Base-by-base conservation (phyloP, 1,140 invertebrate species). In the Eriosoma lanigerum region DNA sequence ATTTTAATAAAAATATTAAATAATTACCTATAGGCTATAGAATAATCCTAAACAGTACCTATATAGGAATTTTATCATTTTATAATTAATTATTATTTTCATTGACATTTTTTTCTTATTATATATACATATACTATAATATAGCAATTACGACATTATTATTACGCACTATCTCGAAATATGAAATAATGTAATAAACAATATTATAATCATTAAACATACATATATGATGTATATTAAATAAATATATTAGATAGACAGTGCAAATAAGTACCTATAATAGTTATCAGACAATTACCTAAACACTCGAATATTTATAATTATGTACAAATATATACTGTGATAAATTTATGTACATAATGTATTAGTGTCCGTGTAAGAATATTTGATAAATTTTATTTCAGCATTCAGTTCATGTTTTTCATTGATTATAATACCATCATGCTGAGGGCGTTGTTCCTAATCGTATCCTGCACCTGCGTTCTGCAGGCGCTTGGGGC, bases 381-480 rank as follows among this genome's bases (percentile, higher is more conserved):
- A 68, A 24, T 68, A 17, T 24, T 24, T 24, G 12, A 68, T 29
- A 9, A 38, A 21, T 21, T 13, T 38, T 24, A 21, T 46, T 60
- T 60, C 5, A 62, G 60, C 32, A 32, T 62, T 62, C 24, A 68
- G 66, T 68, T 26, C 15, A 17, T 46, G 24, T 17, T 48, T 46
- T 21, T n/a, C 64, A 17, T 15, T 44, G 62, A 21, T 44, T 15
- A 9, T 26, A 24, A 29, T 72, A 72, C 15, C 72, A 58, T 58
- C 72, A 75, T 75, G 72, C 24, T 62, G 13, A 26, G 29, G 62
- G 46, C 46, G 10, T 38, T 75, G 1, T 58, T 78, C 3, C 17
- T 78, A 12, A 26, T 62, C n/a, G 32, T 24, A 9, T 46, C 15
- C n/a, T 26, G 29, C 21, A 48, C 24, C 21, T 58, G 75, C 75